Evolutionary conservation across 2,888 invertebrate genomes (phyloP).

Genomic region (Blastobasis adustella): DNA sequence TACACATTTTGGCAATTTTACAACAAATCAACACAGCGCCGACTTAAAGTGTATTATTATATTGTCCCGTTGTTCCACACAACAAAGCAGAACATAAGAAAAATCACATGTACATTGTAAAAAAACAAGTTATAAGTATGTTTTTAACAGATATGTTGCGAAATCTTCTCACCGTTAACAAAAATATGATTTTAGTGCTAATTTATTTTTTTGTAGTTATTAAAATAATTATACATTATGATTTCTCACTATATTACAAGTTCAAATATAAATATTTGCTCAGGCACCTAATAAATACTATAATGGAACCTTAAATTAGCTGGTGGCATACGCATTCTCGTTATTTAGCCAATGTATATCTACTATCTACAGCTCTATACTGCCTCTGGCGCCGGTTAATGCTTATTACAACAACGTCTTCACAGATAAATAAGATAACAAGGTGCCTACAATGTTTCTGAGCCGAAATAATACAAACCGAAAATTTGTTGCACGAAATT

Average conservation of each 20-base stretch:
- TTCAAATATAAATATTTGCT: conserved; percentile 31
- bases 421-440: no score
- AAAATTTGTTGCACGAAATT: no score
- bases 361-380: no score
- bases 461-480: not conserved
- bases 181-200: conserved; percentile 33
- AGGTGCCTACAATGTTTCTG: not conserved
- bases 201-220: conserved; percentile 3
- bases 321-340: not conserved
- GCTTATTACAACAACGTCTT: no score
- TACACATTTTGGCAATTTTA: conserved; percentile 45
- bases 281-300: conserved; percentile 40
- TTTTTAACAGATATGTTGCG: conserved; percentile 37
- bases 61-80: no score
- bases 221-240: conserved; percentile 34
- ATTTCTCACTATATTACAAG: conserved; percentile 39
- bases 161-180: conserved; percentile 27
- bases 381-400: no score
- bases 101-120: no score
- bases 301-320: conserved; percentile 22
- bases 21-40: conserved; percentile 16
- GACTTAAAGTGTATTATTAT: no score
- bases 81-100: no score
- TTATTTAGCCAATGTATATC: no score
- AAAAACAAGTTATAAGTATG: conserved; percentile 8